Percentiles rank a stretch among this genome's conserved stretches.
phyloP scores from a whole-genome alignment of 2,888 invertebrate species.

The Dynastes maya region DNA sequence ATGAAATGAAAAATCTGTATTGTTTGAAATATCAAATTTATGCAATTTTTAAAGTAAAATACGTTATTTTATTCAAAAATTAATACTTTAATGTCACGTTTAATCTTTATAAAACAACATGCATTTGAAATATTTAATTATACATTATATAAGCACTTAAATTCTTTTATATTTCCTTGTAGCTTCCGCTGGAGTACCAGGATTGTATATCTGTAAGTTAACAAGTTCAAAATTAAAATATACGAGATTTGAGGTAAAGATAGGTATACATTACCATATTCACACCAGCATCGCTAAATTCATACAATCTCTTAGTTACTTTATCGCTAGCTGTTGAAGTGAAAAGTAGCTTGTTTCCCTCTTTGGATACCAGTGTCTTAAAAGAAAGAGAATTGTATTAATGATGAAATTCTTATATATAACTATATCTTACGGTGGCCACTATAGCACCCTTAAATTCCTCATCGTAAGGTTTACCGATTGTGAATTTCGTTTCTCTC shows the following conservation, averaged over 20 bases:
- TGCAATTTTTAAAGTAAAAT: too few species aligned
- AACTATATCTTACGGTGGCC: not conserved
- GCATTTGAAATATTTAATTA: too few species aligned
- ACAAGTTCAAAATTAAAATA: not conserved
- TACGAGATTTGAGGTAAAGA: too few species aligned
- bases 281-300: constrained; percentile 2
- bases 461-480: constrained; percentile 20
- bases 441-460: not conserved
- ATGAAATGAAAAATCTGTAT: not conserved
- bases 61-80: too few species aligned
- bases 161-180: constrained; percentile 8
- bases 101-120: too few species aligned
- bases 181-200: not conserved
- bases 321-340: not conserved
- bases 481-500: not conserved
- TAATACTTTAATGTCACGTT: too few species aligned
- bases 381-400: not conserved
- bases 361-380: not conserved
- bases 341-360: constrained; percentile 9
- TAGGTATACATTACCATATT: not conserved
- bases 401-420: not conserved
- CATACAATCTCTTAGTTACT: not conserved
- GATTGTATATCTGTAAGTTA: not conserved
- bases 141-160: not conserved
- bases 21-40: not conserved